A percentile compares a stretch with the other conserved stretches of the same genome.
Conservation (phyloP, 2,888 invertebrate genomes). For the Lycophotia porphyrea region DNA sequence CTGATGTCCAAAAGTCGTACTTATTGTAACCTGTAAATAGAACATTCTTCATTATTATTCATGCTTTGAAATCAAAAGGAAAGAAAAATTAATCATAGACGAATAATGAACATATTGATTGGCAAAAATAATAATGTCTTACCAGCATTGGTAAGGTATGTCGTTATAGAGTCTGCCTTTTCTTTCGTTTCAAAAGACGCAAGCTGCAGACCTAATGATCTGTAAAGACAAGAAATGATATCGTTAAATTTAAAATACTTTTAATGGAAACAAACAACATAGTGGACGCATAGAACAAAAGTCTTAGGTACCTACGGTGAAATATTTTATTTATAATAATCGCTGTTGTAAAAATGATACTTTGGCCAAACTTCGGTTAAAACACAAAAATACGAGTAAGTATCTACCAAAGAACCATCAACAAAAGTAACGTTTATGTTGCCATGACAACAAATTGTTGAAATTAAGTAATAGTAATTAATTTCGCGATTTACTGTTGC, state of each 20-base stretch:
- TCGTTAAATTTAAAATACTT: background rate
- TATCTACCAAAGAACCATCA: background rate
- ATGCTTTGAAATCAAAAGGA: background rate
- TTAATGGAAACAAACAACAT: background rate
- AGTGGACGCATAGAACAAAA: background rate
- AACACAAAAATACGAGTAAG: background rate
- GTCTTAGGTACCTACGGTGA: background rate
- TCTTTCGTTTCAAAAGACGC: conserved; percentile 96
- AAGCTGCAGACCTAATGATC: conserved; percentile 95
- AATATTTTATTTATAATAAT: background rate
- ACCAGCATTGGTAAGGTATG: conserved; percentile 95
- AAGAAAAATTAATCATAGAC: background rate
- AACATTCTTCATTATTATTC: background rate
- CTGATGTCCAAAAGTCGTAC: conserved; percentile 97
- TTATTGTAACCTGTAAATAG: conserved; percentile 92
- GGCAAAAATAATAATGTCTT: conserved; percentile 43
- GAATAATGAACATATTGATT: background rate
- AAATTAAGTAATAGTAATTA: conserved; percentile 18
- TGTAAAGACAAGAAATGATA: conserved; percentile 71
- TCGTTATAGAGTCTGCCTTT: conserved; percentile 95
- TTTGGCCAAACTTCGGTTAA: background rate
- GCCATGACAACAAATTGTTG: conserved; percentile 1
- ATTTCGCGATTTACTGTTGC: conserved; percentile 18
- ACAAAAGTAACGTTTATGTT: background rate
- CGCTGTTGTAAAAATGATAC: too few relatives aligned